Conservation (phyloP, 1,140 invertebrate species). For the Drosophila funebris region DNA sequence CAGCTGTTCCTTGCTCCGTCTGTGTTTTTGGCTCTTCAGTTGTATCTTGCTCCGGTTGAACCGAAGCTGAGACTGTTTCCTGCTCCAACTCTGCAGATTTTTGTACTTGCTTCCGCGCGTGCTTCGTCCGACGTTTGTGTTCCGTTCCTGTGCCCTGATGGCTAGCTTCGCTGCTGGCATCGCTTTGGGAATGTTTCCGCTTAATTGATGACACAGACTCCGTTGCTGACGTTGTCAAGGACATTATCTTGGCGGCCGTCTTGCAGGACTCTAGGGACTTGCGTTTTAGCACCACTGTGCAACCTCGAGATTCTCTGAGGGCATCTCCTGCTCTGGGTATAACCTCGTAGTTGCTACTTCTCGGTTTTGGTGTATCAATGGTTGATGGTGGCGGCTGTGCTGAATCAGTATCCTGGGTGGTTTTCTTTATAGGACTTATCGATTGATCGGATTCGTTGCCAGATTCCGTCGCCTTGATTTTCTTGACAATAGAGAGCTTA, state of each 20-base stretch:
- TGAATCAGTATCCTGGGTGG: constrained; percentile 4
- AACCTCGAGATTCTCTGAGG: constrained; percentile 58
- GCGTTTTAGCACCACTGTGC: constrained; percentile 74
- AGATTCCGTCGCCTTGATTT: constrained; percentile 66
- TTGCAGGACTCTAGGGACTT: constrained; percentile 59
- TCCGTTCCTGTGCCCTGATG: constrained; percentile 19
- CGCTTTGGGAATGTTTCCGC: constrained; percentile 66
- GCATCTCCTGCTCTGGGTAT: constrained; percentile 58
- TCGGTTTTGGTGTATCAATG: constrained; percentile 50
- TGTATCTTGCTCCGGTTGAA: background rate
- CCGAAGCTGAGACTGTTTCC: background rate
- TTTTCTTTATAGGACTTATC: constrained; percentile 52
- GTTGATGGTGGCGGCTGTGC: background rate
- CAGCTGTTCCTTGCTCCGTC: background rate
- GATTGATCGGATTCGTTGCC: constrained; percentile 74
- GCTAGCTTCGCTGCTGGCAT: constrained; percentile 59
- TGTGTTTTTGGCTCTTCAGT: background rate
- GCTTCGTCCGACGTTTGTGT: constrained; percentile 47
- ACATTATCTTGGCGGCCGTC: constrained; percentile 20
- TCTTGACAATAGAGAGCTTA: constrained; percentile 81
- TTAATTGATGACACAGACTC: constrained; percentile 3
- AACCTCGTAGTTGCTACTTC: constrained; percentile 71
- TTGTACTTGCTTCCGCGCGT: constrained; percentile 38
- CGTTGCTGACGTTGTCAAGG: background rate
- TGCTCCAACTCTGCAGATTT: background rate